These are phyloP conservation scores for Papilio aristodemus DNA, from an alignment of 1,140 invertebrate genomes.

Conservation along the genomic window DNA sequence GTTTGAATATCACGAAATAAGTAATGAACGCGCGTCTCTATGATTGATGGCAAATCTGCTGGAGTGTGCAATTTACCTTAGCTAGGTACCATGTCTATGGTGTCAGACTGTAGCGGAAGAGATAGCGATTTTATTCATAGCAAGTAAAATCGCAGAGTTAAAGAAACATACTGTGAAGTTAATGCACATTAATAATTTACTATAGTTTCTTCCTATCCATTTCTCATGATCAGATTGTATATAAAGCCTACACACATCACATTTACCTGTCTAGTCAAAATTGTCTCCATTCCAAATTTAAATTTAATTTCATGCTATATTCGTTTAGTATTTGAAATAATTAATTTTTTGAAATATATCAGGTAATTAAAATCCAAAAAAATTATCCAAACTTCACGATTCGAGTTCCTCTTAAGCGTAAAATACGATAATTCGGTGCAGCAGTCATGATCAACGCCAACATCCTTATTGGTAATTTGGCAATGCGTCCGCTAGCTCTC, in stretches of 20 bases:
- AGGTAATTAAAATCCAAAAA: background rate
- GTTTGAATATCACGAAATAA: slow-evolving; percentile 25
- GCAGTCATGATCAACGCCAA: slow-evolving; percentile 27
- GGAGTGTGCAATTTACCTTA: slow-evolving; percentile 33
- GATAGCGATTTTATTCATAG: background rate
- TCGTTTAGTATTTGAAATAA: too few relatives aligned
- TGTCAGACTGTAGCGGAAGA: slow-evolving; percentile 35
- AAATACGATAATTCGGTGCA: slow-evolving; percentile 2
- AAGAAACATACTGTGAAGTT: too few relatives aligned
- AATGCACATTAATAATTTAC: too few relatives aligned
- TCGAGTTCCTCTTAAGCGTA: background rate
- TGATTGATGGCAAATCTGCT: slow-evolving; percentile 43
- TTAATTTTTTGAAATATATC: too few relatives aligned
- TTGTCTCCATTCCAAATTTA: too few relatives aligned
- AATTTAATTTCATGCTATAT: too few relatives aligned
- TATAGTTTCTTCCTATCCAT: too few relatives aligned
- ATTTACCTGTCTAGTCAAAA: too few relatives aligned
- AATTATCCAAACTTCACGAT: background rate
- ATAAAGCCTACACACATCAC: too few relatives aligned
- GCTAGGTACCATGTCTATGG: background rate
- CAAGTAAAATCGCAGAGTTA: background rate
- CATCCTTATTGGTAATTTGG: slow-evolving; percentile 28
- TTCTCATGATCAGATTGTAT: too few relatives aligned
- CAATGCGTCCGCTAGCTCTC: slow-evolving; percentile 35
- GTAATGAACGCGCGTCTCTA: slow-evolving; percentile 32